These are phyloP conservation scores for Proteles cristata DNA, from an alignment of 2,113 vertebrate genomes.

Conservation along the genomic window DNA sequence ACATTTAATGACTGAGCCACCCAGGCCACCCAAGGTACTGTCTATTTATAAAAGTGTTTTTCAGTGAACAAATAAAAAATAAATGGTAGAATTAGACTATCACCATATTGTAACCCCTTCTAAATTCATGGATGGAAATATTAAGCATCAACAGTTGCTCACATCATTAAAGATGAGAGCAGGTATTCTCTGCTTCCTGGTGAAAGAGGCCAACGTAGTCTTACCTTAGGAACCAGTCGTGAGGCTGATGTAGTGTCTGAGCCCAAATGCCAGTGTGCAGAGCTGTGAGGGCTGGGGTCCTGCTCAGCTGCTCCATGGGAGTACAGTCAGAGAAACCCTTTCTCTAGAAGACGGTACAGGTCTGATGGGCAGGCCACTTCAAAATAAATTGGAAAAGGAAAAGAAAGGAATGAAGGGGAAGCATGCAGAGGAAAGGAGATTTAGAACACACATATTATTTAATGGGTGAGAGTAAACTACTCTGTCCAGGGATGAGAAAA, in stretches of 20 bases:
- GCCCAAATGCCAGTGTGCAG: background rate
- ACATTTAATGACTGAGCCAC: no score
- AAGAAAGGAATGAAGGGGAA: background rate
- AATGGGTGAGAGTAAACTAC: background rate
- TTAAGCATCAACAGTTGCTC: background rate
- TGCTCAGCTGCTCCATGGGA: rapidly evolving
- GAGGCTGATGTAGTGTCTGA: background rate
- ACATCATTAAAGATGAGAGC: background rate
- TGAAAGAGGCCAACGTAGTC: background rate
- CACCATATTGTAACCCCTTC: background rate
- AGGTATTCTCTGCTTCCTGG: background rate
- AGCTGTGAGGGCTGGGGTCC: no score
- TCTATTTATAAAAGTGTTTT: background rate
- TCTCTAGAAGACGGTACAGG: background rate
- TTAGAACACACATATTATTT: background rate
- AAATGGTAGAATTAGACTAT: background rate
- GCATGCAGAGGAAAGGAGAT: background rate
- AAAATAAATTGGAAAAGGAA: background rate
- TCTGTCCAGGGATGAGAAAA: background rate
- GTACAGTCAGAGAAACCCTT: no score
- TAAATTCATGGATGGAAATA: background rate
- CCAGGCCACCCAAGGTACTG: background rate
- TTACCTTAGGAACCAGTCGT: background rate
- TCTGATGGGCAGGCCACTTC: background rate
- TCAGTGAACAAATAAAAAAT: background rate